Evolutionary conservation across 2,113 vertebrate genomes (phyloP).

Genomic region (Phalacrocorax pelagicus): DNA sequence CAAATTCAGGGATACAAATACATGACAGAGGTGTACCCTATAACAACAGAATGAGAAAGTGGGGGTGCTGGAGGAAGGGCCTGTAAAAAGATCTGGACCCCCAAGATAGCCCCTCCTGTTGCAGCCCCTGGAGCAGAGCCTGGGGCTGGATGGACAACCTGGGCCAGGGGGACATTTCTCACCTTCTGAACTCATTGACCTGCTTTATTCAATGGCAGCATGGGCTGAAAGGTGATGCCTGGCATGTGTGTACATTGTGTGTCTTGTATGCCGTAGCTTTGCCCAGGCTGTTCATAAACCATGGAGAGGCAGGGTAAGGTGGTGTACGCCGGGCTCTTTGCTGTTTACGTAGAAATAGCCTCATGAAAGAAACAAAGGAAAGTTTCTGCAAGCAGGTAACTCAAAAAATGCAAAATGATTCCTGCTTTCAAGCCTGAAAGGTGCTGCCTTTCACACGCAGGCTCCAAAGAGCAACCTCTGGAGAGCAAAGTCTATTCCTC

Average conservation of each 20-base stretch:
- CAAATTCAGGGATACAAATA: background rate
- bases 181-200: background rate
- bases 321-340: background rate
- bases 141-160: background rate
- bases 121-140: background rate
- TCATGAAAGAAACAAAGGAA: background rate
- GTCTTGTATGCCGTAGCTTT: background rate
- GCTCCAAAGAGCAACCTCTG: background rate
- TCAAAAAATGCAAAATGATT: background rate
- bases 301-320: background rate
- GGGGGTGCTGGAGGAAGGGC: background rate
- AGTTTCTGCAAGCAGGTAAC: background rate
- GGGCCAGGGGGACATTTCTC: background rate
- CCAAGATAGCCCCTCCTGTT: background rate
- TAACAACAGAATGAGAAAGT: background rate
- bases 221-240: background rate
- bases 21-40: background rate
- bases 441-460: background rate
- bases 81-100: background rate
- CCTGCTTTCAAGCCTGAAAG: background rate
- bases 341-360: background rate
- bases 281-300: background rate
- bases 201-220: background rate
- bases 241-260: accelerated
- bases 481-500: background rate